These are phyloP conservation scores for Leptarthrus brevirostris DNA, from an alignment of 2,888 invertebrate species.

Conservation along the genomic window DNA sequence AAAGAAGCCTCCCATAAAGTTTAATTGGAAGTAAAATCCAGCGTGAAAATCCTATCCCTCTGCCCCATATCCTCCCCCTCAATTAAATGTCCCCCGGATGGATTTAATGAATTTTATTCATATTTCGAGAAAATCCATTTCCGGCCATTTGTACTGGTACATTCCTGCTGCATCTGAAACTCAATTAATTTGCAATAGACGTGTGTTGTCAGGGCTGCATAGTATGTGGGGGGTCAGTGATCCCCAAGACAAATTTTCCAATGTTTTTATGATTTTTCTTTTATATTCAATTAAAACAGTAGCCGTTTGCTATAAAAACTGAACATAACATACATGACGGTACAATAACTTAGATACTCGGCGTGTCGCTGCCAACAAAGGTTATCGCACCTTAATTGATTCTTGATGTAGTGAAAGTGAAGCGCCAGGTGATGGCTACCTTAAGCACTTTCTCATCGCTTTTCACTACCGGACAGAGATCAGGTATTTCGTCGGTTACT, in stretches of 20 bases:
- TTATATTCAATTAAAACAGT: background rate
- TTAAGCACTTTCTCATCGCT: background rate
- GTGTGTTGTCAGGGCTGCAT: background rate
- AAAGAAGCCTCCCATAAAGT: background rate
- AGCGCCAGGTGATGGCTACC: background rate
- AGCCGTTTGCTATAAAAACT: background rate
- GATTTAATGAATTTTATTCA: conserved; percentile 1
- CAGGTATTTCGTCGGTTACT: no score
- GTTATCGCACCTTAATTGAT: background rate
- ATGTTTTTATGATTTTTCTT: background rate
- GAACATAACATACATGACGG: background rate
- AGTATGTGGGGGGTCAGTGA: background rate
- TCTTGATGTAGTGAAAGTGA: background rate
- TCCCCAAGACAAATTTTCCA: background rate
- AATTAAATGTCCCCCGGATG: background rate
- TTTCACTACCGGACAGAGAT: background rate
- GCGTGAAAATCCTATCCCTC: background rate
- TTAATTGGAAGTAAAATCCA: background rate
- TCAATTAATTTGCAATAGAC: background rate
- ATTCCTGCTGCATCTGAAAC: background rate
- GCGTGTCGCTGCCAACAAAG: background rate
- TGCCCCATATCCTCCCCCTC: background rate
- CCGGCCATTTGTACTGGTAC: background rate
- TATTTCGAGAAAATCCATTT: conserved; percentile 1
- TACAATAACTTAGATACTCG: background rate